Evolutionary conservation across 2,888 invertebrate species (phyloP).

Genomic region (Nowickia ferox): DNA sequence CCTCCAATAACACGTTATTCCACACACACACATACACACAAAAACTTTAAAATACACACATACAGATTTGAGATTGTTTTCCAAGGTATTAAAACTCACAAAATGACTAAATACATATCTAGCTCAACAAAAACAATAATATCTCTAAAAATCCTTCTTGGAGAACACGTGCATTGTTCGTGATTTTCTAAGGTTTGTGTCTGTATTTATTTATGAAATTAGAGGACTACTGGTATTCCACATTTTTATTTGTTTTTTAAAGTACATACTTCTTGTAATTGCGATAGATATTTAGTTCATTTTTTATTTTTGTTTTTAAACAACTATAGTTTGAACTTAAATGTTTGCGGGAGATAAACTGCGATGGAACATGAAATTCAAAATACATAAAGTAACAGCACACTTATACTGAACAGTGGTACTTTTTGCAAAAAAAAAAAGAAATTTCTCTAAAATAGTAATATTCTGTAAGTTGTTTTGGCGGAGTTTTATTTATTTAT

Average conservation of each 20-base stretch:
- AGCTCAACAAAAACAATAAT: conserved; percentile 10
- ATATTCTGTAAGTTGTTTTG: not conserved
- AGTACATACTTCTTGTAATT: conserved; percentile 37
- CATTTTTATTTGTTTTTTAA: conserved; percentile 27
- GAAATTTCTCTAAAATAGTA: too few species aligned
- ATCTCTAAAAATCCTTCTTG: conserved; percentile 30
- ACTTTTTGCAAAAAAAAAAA: not conserved
- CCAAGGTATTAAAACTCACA: not conserved
- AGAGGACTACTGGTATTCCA: conserved; percentile 67
- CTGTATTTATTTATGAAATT: conserved; percentile 61
- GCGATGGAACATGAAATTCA: not conserved
- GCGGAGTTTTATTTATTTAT: too few species aligned
- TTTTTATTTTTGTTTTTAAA: not conserved
- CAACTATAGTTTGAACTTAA: not conserved
- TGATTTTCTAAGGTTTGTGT: not conserved
- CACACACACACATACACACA: not conserved
- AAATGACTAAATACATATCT: not conserved
- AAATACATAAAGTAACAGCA: not conserved
- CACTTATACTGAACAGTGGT: conserved; percentile 7
- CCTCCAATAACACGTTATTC: conserved; percentile 31
- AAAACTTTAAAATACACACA: not conserved
- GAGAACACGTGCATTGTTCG: conserved; percentile 62
- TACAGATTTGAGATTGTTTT: not conserved
- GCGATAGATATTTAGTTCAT: conserved; percentile 33
- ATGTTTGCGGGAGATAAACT: conserved; percentile 40